Conservation (phyloP, 1,140 invertebrate genomes). For the Drosophila watanabei region DNA sequence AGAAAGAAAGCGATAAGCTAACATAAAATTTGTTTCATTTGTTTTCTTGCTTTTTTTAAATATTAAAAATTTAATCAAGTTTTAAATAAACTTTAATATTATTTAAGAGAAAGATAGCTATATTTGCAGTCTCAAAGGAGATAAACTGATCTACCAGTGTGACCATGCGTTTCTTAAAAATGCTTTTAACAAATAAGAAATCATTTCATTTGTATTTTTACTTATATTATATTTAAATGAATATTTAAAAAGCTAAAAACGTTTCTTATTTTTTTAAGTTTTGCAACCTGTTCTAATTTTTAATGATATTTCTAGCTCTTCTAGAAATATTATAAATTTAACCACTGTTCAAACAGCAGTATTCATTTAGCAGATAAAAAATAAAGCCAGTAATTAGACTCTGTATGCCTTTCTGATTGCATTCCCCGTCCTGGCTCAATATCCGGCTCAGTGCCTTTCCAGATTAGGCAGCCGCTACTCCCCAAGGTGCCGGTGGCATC, state of each 20-base stretch:
- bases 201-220: neutral
- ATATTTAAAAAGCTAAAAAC: neutral
- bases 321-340: no score
- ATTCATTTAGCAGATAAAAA: neutral
- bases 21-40: no score
- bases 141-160: neutral
- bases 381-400: neutral
- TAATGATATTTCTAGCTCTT: neutral
- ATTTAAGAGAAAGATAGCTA: neutral
- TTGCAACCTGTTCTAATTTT: neutral
- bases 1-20: neutral
- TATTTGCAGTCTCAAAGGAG: neutral
- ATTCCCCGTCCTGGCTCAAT: neutral
- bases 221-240: neutral
- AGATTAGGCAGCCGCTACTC: constrained; percentile 7
- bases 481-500: constrained; percentile 3
- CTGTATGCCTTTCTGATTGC: neutral
- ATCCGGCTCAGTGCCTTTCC: constrained; percentile 16
- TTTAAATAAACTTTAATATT: no score
- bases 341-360: neutral
- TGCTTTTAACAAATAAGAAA: neutral
- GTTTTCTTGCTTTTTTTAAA: no score
- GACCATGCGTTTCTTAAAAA: neutral
- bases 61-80: no score
- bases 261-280: no score